Evolutionary conservation across 2,797 vertebrate genomes (phyloP).

Genomic region (Decapterus maruadsi): DNA sequence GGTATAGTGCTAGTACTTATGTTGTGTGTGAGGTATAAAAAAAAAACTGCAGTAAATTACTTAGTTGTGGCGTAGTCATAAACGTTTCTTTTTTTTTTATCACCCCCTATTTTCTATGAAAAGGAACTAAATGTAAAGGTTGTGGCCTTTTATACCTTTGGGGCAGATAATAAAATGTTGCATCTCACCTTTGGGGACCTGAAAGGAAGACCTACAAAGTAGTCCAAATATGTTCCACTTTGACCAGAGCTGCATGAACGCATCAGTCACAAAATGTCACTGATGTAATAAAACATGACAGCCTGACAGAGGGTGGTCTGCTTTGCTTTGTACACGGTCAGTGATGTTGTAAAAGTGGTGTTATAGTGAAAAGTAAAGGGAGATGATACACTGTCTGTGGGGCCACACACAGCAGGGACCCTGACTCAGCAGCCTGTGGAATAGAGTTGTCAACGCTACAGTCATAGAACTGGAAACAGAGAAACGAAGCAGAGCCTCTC

Average conservation of each 20-base stretch:
- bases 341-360: neutral
- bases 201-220: neutral
- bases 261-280: neutral
- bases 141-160: no score
- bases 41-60: no score
- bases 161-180: no score
- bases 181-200: no score
- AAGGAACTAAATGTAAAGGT: no score
- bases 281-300: neutral
- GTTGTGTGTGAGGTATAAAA: no score
- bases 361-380: neutral
- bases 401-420: neutral
- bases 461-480: neutral
- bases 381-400: neutral
- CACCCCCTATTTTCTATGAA: no score
- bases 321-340: no score
- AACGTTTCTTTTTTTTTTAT: no score
- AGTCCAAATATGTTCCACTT: neutral
- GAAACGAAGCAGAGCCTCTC: neutral
- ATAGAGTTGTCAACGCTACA: neutral
- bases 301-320: neutral
- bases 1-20: no score
- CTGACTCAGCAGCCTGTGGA: conserved; percentile 6
- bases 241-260: neutral
- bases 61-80: no score